Evolutionary conservation across 2,113 vertebrate species (phyloP), one percentile per base, ranked within the genome.

Genomic region (Myanophis thanlyinensis): DNA sequence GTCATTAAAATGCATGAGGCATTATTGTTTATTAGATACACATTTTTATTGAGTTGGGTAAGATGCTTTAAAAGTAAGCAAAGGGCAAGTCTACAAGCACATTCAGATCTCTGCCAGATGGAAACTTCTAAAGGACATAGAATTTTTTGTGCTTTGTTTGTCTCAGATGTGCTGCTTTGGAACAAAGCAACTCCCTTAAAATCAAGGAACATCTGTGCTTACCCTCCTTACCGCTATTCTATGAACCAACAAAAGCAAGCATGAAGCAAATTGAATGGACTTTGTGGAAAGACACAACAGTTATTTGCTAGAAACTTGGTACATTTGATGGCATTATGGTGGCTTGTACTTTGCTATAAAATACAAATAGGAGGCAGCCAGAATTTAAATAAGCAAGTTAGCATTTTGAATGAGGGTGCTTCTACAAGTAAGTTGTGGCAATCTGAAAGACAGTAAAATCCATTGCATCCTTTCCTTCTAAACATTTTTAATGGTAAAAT

Each of bases 41-140:
- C 9, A 35, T 95, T 96, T 95, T 87, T 92, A 92, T 20, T 93
- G 89, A 94, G 86, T 3, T 0, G 1, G 87, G 93, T 95, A 89
- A 95, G 91, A 91, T 91, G 91, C 51, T 52, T 90, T 92, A 27
- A 87, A 86, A 86, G 49, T 13, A 73, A 13, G 22, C 95, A 84
- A 94, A 95, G 3, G 91, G 93, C 46, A 94, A 94, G 93, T 87
- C 22, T 90, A 67, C 15, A 1, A 4, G 84, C 90, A 49, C 62
- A 89, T 56, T 62, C 49, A 6, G 25, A 6, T 92, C 91, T 89
- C 80, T 93, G 54, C 25, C 94, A 86, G 88, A 93, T 56, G 40
- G 40, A 93, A 90, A 85, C 80, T 90, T 93, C 46, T 85, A 93
- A 93, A 90, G 80, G 92, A 90, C 53, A 52, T 86, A 44, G 88